Evolutionary conservation across 2,797 vertebrate species (phyloP).

Genomic region (Heliangelus exortis): DNA sequence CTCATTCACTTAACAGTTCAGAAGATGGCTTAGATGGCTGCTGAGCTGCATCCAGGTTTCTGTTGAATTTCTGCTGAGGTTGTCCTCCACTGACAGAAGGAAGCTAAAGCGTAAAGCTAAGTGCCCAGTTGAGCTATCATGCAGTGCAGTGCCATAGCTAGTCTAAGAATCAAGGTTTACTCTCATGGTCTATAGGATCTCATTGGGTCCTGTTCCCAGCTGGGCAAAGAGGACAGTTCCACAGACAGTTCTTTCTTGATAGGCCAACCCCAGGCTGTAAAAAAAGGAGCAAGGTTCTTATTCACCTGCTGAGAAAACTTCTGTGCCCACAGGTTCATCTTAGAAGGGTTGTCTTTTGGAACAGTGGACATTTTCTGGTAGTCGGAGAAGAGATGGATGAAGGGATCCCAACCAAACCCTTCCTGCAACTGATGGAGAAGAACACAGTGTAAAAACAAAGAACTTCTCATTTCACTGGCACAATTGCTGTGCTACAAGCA

Average conservation of each 20-base stretch:
- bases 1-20: not conserved
- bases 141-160: not conserved
- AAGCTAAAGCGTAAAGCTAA: not conserved
- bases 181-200: not conserved
- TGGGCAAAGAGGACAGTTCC: conserved; percentile 61
- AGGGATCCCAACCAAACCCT: conserved; percentile 79
- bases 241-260: conserved; percentile 54
- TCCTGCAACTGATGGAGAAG: conserved; percentile 76
- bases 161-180: not conserved
- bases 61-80: not conserved
- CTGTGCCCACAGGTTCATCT: conserved; percentile 78
- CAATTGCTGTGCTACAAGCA: not conserved
- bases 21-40: not conserved
- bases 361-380: conserved; percentile 66
- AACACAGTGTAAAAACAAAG: not conserved
- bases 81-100: not conserved
- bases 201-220: conserved; percentile 74
- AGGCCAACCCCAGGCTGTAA: conserved; percentile 79
- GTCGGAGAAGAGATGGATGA: conserved; percentile 73
- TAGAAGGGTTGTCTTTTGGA: conserved; percentile 56
- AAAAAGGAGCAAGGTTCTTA: conserved; percentile 78
- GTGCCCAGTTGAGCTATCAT: not conserved
- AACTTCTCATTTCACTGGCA: not conserved
- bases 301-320: conserved; percentile 76
- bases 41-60: not conserved